Percentiles rank a stretch among this genome's conserved stretches.
Evolutionary conservation across 1,140 invertebrate species (phyloP).

Genomic region (Atopsyche davidsoni): DNA sequence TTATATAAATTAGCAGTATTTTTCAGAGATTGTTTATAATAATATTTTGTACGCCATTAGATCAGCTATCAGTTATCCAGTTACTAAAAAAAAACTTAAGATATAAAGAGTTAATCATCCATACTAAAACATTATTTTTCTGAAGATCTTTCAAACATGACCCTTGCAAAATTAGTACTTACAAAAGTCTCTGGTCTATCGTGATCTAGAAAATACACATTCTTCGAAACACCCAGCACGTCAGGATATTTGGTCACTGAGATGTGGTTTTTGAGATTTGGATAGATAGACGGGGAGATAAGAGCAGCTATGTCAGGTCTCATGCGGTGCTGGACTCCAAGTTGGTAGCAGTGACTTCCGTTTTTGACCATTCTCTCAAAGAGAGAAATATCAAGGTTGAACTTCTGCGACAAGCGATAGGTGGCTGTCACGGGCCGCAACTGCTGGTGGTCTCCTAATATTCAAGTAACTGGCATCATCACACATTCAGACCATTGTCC

Average conservation of each 20-base stretch:
- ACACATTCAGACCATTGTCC: no score
- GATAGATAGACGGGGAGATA: conserved; percentile 57
- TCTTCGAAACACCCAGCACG: conserved; percentile 48
- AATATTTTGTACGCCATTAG: no score
- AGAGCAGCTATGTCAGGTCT: conserved; percentile 56
- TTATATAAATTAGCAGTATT: no score
- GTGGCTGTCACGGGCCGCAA: conserved; percentile 60
- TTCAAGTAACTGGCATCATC: no score
- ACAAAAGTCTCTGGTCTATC: conserved; percentile 45
- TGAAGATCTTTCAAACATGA: no score
- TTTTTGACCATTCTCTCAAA: conserved; percentile 67
- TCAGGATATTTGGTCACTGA: conserved; percentile 47
- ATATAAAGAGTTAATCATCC: no score
- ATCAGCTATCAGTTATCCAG: no score
- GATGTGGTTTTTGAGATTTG: conserved; percentile 48
- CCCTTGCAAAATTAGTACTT: conserved; percentile 16
- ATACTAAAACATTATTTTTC: no score
- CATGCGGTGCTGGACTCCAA: conserved; percentile 63
- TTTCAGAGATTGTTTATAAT: no score
- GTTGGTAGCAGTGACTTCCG: conserved; percentile 46
- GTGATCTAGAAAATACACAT: conserved; percentile 60
- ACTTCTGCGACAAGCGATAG: conserved; percentile 52
- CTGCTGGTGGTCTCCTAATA: conserved; percentile 77
- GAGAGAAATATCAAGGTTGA: conserved; percentile 62
- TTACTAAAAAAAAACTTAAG: no score